Percentiles rank a stretch among this genome's conserved stretches.
phyloP scores from a whole-genome alignment of 2,888 invertebrate genomes.

The Melinaea menophilus region DNA sequence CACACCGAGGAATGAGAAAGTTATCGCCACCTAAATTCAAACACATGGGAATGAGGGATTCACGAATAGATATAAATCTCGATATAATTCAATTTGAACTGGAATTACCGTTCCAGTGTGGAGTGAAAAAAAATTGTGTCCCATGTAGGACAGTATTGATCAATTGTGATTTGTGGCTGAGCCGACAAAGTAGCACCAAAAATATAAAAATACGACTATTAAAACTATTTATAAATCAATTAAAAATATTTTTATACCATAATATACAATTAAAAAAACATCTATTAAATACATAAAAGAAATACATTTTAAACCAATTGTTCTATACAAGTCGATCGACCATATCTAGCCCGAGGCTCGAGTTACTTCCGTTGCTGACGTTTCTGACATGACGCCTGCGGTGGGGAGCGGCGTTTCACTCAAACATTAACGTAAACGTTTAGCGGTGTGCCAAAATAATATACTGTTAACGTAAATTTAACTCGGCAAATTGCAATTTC shows the following conservation, averaged over 20 bases:
- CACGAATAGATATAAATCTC: conserved; percentile 74
- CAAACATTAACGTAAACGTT: conserved; percentile 28
- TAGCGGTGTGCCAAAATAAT: conserved; percentile 26
- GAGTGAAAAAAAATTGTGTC: conserved; percentile 30
- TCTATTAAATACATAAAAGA: too few relatives aligned
- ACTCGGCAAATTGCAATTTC: not conserved
- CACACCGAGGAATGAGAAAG: conserved; percentile 67
- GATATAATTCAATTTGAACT: conserved; percentile 67
- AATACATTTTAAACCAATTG: too few relatives aligned
- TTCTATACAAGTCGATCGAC: not conserved
- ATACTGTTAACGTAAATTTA: conserved; percentile 8
- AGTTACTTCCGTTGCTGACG: conserved; percentile 11
- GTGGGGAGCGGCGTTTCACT: conserved; percentile 21
- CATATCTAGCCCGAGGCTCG: not conserved
- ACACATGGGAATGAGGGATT: conserved; percentile 64
- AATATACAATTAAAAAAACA: too few relatives aligned
- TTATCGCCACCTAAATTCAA: conserved; percentile 73
- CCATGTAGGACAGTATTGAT: conserved; percentile 18
- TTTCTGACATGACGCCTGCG: conserved; percentile 19
- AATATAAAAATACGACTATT: not conserved
- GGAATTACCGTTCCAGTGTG: conserved; percentile 25
- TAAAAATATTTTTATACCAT: too few relatives aligned
- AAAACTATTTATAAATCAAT: too few relatives aligned
- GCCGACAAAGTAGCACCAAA: not conserved
- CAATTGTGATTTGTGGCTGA: not conserved